Conservation (phyloP, 2,888 invertebrate genomes). For the Rhorus exstirpatorius region DNA sequence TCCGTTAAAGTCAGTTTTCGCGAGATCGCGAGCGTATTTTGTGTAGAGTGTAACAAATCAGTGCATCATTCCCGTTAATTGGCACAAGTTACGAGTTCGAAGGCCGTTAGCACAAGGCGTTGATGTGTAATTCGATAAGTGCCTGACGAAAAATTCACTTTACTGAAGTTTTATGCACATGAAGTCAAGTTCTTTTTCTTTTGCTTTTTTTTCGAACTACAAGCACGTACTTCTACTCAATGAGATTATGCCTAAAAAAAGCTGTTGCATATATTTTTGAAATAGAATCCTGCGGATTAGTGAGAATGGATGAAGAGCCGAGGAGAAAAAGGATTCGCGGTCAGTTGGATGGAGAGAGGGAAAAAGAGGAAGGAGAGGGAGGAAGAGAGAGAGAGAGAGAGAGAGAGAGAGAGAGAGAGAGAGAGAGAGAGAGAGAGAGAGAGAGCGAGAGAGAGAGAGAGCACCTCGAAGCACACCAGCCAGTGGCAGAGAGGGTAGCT, state of each 20-base stretch:
- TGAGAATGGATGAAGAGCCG: constrained; percentile 14
- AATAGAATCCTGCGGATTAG: constrained; percentile 7
- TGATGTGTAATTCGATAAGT: constrained; percentile 47
- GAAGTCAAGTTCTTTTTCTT: not conserved
- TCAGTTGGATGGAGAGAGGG: not conserved
- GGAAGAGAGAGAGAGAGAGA: too few species aligned
- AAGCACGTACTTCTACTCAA: constrained; percentile 17
- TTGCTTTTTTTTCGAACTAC: not conserved
- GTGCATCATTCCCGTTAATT: constrained; percentile 49
- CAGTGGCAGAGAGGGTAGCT: constrained; percentile 28
- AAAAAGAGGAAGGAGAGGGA: too few species aligned
- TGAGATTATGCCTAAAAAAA: constrained; percentile 16
- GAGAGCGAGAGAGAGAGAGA: constrained; percentile 21
- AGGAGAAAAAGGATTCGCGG: constrained; percentile 10
- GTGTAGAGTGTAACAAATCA: constrained; percentile 2
- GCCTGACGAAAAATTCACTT: constrained; percentile 30
- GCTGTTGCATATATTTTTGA: constrained; percentile 20
- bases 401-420: not conserved
- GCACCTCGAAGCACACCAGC: constrained; percentile 21
- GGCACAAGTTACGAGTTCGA: constrained; percentile 35
- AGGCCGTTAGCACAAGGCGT: constrained; percentile 26
- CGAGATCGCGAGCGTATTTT: not conserved
- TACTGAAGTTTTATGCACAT: not conserved
- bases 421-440: constrained; percentile 2
- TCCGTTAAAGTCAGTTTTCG: not conserved